Evolutionary conservation across 2,113 vertebrate species (phyloP).

Genomic region (Hirundichthys speculiger): DNA sequence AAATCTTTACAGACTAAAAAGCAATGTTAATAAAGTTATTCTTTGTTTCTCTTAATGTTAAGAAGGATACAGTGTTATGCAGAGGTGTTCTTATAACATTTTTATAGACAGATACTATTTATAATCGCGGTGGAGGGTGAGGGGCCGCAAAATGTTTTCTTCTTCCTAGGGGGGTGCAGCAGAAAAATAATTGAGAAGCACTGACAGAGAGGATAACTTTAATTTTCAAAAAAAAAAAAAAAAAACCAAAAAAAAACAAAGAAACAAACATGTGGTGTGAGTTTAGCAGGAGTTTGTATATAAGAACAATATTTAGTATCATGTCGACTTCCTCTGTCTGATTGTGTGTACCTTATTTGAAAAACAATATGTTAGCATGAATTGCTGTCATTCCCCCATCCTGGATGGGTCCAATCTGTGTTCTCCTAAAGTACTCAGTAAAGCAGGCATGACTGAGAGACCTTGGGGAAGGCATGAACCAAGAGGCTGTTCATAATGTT

Average conservation of each 20-base stretch:
- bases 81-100: too few species aligned
- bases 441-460: conserved; percentile 35
- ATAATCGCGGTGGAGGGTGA: too few species aligned
- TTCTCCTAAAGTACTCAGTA: conserved; percentile 31
- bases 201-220: conserved; percentile 43
- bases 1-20: too few species aligned
- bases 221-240: conserved; percentile 65
- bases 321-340: conserved; percentile 62
- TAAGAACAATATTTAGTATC: conserved; percentile 41
- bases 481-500: conserved; percentile 18
- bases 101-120: too few species aligned
- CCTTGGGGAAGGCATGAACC: conserved; percentile 22
- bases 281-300: conserved; percentile 54
- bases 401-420: conserved; percentile 55
- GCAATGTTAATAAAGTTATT: too few species aligned
- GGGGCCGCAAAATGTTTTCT: too few species aligned
- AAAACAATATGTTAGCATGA: conserved; percentile 69
- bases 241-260: conserved; percentile 50
- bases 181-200: too few species aligned
- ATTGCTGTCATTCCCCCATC: conserved; percentile 67
- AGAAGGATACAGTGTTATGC: too few species aligned
- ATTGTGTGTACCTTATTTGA: conserved; percentile 77
- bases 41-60: too few species aligned
- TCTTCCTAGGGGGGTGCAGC: too few species aligned
- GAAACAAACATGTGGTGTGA: conserved; percentile 63